phyloP scores from a whole-genome alignment of 1,140 invertebrate species.

The Battus philenor region DNA sequence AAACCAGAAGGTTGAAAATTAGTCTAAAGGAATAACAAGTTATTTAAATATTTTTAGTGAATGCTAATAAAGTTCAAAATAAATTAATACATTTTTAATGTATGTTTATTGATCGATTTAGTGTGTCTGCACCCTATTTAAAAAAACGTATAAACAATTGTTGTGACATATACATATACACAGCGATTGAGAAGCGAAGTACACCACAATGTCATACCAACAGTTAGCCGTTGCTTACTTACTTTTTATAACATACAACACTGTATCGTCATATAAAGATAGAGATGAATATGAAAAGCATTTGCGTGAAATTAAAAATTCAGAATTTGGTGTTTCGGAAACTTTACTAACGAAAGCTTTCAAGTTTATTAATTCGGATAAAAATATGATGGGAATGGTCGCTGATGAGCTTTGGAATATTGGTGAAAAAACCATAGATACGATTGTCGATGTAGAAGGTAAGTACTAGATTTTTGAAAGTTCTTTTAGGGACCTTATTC shows the following conservation, averaged over 20 bases:
- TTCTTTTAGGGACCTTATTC: too few relatives aligned
- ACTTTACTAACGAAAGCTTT: slow-evolving; percentile 7
- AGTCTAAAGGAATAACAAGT: too few relatives aligned
- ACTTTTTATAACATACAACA: background rate
- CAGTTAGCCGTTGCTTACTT: background rate
- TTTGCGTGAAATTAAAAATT: background rate
- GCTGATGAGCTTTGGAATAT: slow-evolving; percentile 5
- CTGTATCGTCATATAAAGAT: slow-evolving; percentile 1
- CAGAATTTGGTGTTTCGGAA: background rate
- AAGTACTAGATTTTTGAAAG: background rate
- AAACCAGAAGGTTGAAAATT: too few relatives aligned
- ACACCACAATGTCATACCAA: background rate
- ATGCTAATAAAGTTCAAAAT: too few relatives aligned
- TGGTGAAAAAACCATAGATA: slow-evolving; percentile 7
- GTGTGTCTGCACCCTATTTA: too few relatives aligned
- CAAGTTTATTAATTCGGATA: slow-evolving; percentile 6
- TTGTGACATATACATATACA: too few relatives aligned
- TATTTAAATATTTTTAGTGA: too few relatives aligned
- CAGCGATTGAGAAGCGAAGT: too few relatives aligned
- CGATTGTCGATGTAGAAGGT: slow-evolving; percentile 4
- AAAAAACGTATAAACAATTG: too few relatives aligned
- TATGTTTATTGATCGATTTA: too few relatives aligned
- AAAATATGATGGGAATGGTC: slow-evolving; percentile 3
- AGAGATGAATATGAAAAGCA: slow-evolving; percentile 5
- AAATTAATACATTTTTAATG: too few relatives aligned